Conservation (phyloP, 2,113 vertebrate genomes). For the Gobio gobio region DNA sequence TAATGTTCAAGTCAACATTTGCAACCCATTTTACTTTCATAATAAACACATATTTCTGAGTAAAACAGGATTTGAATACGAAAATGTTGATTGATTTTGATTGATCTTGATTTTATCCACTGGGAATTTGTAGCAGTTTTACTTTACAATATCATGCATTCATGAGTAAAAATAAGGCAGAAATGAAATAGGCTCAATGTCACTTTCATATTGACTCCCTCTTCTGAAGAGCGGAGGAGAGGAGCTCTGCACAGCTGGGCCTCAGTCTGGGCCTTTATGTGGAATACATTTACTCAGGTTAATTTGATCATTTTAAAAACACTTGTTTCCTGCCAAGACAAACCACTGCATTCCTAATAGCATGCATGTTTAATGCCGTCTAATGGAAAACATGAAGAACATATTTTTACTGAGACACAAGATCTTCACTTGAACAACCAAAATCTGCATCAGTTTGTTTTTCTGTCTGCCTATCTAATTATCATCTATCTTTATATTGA, state of each 20-base stretch:
- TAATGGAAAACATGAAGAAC: background rate
- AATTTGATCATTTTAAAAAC: constrained; percentile 4
- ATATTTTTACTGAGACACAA: background rate
- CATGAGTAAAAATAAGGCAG: too few species aligned
- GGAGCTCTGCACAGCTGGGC: too few species aligned
- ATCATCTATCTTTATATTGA: background rate
- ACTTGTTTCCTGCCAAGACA: background rate
- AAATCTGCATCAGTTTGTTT: background rate
- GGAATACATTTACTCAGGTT: background rate
- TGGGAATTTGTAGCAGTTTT: too few species aligned
- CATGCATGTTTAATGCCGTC: background rate
- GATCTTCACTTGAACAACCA: background rate
- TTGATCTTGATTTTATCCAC: too few species aligned
- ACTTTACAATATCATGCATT: too few species aligned
- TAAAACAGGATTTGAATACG: too few species aligned
- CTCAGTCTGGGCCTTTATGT: too few species aligned
- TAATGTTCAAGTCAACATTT: background rate
- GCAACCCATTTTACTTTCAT: background rate
- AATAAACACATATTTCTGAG: background rate
- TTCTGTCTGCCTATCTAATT: background rate
- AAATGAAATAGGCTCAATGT: background rate
- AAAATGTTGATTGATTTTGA: too few species aligned
- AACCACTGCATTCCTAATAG: background rate
- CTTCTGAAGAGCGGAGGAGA: background rate
- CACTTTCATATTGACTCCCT: background rate